Conservation (phyloP, 2,797 vertebrate genomes). For the Thaleichthys pacificus region DNA sequence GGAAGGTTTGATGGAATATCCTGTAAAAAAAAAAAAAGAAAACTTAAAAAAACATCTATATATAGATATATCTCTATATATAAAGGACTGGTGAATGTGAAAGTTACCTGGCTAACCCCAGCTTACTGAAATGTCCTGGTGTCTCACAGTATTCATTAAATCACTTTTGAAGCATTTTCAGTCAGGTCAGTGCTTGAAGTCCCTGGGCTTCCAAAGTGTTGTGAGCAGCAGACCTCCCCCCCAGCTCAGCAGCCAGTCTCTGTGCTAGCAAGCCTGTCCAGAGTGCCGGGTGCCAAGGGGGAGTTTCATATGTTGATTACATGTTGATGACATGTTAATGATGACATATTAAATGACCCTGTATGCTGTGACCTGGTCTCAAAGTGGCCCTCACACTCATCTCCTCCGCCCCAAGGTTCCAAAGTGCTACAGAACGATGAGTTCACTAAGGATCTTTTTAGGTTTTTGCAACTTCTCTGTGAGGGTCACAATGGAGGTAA, state of each 20-base stretch:
- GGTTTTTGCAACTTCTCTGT: slow-evolving; percentile 97
- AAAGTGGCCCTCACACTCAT: slow-evolving; percentile 33
- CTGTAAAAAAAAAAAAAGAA: slow-evolving; percentile 21
- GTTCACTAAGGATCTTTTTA: slow-evolving; percentile 96
- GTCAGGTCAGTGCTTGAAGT: slow-evolving; percentile 72
- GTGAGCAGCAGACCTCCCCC: slow-evolving; percentile 50
- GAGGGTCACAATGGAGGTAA: slow-evolving; percentile 98
- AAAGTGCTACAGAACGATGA: slow-evolving; percentile 98
- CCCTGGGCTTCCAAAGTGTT: slow-evolving; percentile 57
- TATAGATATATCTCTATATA: slow-evolving; percentile 34
- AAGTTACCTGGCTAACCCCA: slow-evolving; percentile 68
- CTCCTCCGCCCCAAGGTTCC: slow-evolving; percentile 80
- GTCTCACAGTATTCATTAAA: slow-evolving; percentile 42
- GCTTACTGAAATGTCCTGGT: slow-evolving; percentile 71
- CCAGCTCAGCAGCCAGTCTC: neutral
- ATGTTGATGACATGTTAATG: slow-evolving; percentile 13
- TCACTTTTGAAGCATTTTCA: slow-evolving; percentile 55
- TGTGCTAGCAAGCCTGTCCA: slow-evolving; percentile 64
- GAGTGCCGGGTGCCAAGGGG: slow-evolving; percentile 49
- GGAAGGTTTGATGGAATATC: slow-evolving; percentile 28
- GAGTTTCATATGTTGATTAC: slow-evolving; percentile 17
- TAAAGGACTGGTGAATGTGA: slow-evolving; percentile 65
- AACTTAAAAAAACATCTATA: too few species aligned
- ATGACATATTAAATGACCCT: neutral
- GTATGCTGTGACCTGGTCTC: neutral